Conservation (phyloP, 2,888 invertebrate genomes). For the Plutella xylostella region DNA sequence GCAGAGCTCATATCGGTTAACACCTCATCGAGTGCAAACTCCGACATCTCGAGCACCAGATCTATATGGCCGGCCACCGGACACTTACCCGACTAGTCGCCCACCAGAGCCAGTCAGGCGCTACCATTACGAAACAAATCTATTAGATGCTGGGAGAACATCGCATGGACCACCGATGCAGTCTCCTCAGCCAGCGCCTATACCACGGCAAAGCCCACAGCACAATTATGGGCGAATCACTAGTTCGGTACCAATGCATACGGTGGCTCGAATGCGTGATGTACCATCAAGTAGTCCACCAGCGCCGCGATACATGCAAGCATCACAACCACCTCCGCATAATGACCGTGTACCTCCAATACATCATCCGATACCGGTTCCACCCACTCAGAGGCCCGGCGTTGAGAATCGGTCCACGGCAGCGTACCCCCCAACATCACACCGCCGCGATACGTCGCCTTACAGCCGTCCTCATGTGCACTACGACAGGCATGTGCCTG, state of each 20-base stretch:
- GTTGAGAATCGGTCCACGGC: conserved; percentile 39
- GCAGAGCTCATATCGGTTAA: conserved; percentile 38
- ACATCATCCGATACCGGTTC: conserved; percentile 46
- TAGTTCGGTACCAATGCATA: conserved; percentile 46
- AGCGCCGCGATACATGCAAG: conserved; percentile 39
- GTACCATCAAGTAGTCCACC: conserved; percentile 41
- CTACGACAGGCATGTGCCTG: conserved; percentile 42
- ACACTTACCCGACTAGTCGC: conserved; percentile 47
- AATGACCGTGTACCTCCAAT: conserved; percentile 63
- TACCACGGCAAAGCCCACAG: conserved; percentile 47
- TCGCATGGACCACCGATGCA: conserved; percentile 36
- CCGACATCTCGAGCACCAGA: conserved; percentile 46
- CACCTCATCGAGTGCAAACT: conserved; percentile 42
- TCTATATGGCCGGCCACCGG: conserved; percentile 49
- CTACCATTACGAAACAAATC: conserved; percentile 45
- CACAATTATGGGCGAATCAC: conserved; percentile 51
- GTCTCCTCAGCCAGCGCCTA: conserved; percentile 51
- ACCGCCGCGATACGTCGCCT: conserved; percentile 47
- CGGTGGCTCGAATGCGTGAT: conserved; percentile 43
- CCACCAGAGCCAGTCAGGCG: conserved; percentile 48
- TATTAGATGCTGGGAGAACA: conserved; percentile 37
- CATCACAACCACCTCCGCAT: conserved; percentile 51
- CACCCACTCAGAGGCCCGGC: conserved; percentile 32
- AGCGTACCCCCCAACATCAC: conserved; percentile 37
- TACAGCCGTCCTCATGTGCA: conserved; percentile 37